Evolutionary conservation across 2,113 vertebrate species (phyloP), one percentile per base, ranked within the genome.

Genomic region (Notothenia rossii): DNA sequence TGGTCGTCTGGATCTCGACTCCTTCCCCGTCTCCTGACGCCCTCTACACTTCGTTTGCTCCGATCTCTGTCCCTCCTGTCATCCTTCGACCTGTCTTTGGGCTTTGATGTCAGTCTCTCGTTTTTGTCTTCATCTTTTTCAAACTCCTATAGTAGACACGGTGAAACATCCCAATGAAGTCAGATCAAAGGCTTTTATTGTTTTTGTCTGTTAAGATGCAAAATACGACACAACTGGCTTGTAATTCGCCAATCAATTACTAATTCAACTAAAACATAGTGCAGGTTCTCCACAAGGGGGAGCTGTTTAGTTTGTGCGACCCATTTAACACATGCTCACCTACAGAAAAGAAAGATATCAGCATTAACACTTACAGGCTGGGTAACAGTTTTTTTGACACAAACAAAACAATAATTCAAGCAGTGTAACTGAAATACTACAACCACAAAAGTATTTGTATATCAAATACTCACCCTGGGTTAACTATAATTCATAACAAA

Each of bases 111-210:
- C 0, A 78, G 62, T 29, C 83, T 86, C 72, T 94, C 91, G 2
- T n/a, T 91, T 73, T 93, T 94, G 36, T 93, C 93, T 71, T 93
- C 91, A 40, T 95, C 94, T 72, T 95, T 95, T 72, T 95, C 91
- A 89, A 95, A 95, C 86, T 96, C 95, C 95, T 96, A 10, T 0
- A 67, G 55, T 2, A 20, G 45, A 65, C 2, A 5, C 17, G 15
- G 22, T 10, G 61, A 43, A 58, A 50, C n/a, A 70, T 54, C 29
- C 29, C 36, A 48, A 48, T 15, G 2, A 33, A 45, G 33, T 69
- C 22, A 22, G 10, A 59, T 50, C 6, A 2, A 29, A 51, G 8
- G 50, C 46, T 20, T 56, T 3, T 53, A 13, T 40, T 10, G 33
- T 63, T 3, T 62, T 13, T 43, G 10, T 40, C 50, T 55, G 50